These are phyloP conservation scores for Ruditapes philippinarum DNA, from an alignment of 1,140 invertebrate genomes.

Conservation along the genomic window DNA sequence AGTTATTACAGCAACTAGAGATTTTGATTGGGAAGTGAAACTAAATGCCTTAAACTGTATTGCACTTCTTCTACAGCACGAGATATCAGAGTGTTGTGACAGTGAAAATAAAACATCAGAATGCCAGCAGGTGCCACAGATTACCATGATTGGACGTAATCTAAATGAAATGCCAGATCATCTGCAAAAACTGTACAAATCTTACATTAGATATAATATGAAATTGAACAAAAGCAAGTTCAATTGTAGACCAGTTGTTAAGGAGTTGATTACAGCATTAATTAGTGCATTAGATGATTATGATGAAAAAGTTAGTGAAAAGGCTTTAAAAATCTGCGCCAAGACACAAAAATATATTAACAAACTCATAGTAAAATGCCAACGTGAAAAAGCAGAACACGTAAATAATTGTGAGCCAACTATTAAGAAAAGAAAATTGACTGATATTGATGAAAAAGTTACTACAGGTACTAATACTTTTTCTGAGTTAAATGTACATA, in stretches of 20 bases:
- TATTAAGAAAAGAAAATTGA: not conserved
- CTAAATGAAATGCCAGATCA: not conserved
- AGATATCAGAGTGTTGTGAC: no score
- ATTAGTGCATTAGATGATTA: constrained; percentile 22
- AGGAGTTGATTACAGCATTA: not conserved
- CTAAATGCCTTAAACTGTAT: not conserved
- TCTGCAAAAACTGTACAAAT: not conserved
- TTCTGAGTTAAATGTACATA: not conserved
- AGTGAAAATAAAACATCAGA: no score
- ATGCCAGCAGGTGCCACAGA: not conserved
- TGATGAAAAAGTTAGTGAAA: constrained; percentile 47
- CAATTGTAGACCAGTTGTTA: not conserved
- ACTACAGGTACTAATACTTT: not conserved
- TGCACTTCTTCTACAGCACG: not conserved
- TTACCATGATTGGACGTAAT: not conserved
- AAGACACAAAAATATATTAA: not conserved
- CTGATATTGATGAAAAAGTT: not conserved
- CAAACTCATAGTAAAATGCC: not conserved
- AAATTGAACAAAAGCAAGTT: not conserved
- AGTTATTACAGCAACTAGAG: not conserved
- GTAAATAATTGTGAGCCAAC: no score
- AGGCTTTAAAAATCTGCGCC: not conserved
- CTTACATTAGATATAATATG: no score
- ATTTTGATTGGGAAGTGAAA: constrained; percentile 60
- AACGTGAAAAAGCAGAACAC: no score